Evolutionary conservation across 1,140 invertebrate species (phyloP).

Genomic region (Dendrolimus kikuchii): DNA sequence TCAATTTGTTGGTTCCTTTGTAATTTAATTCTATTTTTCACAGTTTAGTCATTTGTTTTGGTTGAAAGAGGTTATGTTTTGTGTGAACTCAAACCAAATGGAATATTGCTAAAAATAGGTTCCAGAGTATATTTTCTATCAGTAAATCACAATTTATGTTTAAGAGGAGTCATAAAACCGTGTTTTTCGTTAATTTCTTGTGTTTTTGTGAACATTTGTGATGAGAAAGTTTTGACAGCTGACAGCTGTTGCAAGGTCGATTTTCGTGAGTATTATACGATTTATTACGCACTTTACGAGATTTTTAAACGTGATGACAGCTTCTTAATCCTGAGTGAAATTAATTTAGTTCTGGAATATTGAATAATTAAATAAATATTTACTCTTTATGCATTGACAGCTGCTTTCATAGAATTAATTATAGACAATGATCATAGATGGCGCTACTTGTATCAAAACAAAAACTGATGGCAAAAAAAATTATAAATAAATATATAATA

Average conservation of each 20-base stretch:
- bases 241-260: slow-evolving; percentile 41
- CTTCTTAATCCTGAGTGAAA: too few relatives aligned
- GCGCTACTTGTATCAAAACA: slow-evolving; percentile 7
- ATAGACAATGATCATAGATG: slow-evolving; percentile 7
- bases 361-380: neutral
- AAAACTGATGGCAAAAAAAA: too few relatives aligned
- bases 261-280: slow-evolving; percentile 25
- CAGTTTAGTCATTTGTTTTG: slow-evolving; percentile 5
- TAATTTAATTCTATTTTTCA: too few relatives aligned
- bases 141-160: slow-evolving; percentile 23
- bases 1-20: too few relatives aligned
- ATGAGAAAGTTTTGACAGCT: slow-evolving; percentile 61
- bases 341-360: too few relatives aligned
- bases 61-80: slow-evolving; percentile 46
- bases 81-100: slow-evolving; percentile 23
- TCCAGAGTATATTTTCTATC: slow-evolving; percentile 25
- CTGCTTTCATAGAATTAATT: slow-evolving; percentile 9
- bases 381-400: slow-evolving; percentile 11
- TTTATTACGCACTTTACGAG: neutral
- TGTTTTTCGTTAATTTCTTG: slow-evolving; percentile 30
- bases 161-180: slow-evolving; percentile 22
- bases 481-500: too few relatives aligned
- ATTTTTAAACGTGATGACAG: too few relatives aligned
- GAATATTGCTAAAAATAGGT: slow-evolving; percentile 56
- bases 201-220: slow-evolving; percentile 66